phyloP scores from a whole-genome alignment of 1,140 invertebrate species.

The Aphis craccivora region DNA sequence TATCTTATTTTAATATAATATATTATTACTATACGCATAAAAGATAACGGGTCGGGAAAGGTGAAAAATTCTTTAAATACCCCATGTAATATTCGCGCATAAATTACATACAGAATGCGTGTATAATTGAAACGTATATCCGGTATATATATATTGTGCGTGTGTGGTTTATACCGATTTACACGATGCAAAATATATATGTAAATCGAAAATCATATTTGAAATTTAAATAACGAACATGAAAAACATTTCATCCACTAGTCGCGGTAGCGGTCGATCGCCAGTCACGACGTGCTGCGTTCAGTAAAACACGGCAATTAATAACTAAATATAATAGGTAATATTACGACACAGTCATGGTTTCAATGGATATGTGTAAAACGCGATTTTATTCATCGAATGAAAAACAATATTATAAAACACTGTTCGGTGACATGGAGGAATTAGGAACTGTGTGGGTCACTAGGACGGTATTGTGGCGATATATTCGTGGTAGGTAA shows the following conservation, averaged over 20 bases:
- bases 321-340: neutral
- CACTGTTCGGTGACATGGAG: neutral
- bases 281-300: neutral
- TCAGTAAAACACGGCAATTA: neutral
- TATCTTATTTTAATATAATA: neutral
- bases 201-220: slow-evolving; percentile 17
- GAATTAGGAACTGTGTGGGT: neutral
- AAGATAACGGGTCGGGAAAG: slow-evolving; percentile 6
- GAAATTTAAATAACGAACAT: neutral
- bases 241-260: neutral
- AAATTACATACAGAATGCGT: neutral
- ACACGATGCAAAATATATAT: neutral
- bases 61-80: neutral
- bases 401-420: slow-evolving; percentile 1
- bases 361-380: neutral
- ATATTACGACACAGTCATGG: neutral
- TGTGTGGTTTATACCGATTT: neutral
- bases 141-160: neutral
- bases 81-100: slow-evolving; percentile 26
- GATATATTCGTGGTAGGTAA: neutral
- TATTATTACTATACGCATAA: neutral
- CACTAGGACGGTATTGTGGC: neutral
- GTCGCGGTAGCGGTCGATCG: neutral
- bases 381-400: neutral
- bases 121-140: slow-evolving; percentile 10